Conservation (phyloP, 2,797 vertebrate genomes). For the Helarctos malayanus region DNA sequence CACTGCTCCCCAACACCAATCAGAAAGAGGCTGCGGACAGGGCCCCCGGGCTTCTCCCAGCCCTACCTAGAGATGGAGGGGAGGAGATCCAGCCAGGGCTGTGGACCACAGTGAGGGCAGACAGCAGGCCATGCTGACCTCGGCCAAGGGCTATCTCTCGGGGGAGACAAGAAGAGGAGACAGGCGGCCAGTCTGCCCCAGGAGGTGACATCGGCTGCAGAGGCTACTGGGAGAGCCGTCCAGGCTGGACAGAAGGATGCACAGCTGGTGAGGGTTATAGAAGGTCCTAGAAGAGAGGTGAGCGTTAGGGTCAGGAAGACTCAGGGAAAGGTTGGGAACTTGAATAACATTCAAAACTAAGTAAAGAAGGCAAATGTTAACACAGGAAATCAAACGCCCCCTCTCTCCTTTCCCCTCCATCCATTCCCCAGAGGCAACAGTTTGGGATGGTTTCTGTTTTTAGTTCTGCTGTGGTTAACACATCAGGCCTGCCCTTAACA, state of each 20-base stretch:
- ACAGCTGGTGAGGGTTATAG: not conserved
- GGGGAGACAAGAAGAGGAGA: not conserved
- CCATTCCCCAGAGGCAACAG: not conserved
- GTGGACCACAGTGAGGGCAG: not conserved
- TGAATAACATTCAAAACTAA: not conserved
- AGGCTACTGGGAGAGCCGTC: not conserved
- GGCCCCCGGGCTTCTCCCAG: not conserved
- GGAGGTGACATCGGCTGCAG: not conserved
- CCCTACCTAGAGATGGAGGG: not conserved
- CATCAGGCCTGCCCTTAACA: not conserved
- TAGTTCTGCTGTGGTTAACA: not conserved
- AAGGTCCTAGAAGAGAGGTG: not conserved
- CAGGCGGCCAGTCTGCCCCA: not conserved
- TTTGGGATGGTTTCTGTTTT: not conserved
- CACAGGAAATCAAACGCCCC: not conserved
- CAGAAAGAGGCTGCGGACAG: not conserved
- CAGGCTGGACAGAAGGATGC: not conserved
- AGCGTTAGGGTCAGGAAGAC: not conserved
- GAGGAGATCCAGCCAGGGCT: not conserved
- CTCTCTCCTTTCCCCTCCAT: not conserved
- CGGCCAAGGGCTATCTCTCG: not conserved
- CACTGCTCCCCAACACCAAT: accelerated
- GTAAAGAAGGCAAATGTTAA: not conserved
- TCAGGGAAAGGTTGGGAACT: not conserved
- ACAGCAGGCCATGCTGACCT: not conserved